Percentiles rank a stretch among this genome's conserved stretches.
These are phyloP conservation scores for Caenorhabditis sulstoni DNA, from an alignment of 2,888 invertebrate species.

Conservation along the genomic window DNA sequence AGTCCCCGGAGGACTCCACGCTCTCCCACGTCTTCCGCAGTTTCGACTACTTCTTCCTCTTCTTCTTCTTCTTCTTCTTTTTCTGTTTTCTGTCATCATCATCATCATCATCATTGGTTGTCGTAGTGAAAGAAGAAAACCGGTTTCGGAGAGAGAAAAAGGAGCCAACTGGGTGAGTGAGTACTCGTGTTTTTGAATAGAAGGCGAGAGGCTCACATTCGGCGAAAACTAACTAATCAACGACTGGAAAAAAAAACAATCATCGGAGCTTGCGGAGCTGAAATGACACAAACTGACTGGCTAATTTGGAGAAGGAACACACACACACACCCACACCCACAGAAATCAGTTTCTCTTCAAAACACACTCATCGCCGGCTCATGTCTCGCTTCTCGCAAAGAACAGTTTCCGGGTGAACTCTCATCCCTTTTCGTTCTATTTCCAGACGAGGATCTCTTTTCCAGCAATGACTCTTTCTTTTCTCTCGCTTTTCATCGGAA, in stretches of 20 bases:
- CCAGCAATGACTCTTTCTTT: constrained; percentile 24
- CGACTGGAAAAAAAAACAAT: constrained; percentile 28
- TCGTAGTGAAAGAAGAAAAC: constrained; percentile 3
- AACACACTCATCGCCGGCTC: too few species aligned
- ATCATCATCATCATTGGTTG: background rate
- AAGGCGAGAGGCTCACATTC: constrained; percentile 19
- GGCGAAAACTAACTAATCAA: constrained; percentile 44
- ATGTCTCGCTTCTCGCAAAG: background rate
- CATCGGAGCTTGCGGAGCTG: constrained; percentile 6
- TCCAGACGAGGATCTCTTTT: constrained; percentile 8
- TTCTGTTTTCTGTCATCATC: constrained; percentile 22
- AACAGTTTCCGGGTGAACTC: background rate
- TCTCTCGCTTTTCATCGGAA: constrained; percentile 32
- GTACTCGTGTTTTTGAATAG: constrained; percentile 38
- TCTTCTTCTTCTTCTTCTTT: background rate
- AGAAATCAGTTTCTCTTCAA: constrained; percentile 10
- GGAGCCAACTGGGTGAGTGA: background rate
- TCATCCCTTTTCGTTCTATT: too few species aligned
- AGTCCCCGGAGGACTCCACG: constrained; percentile 27
- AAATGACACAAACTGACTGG: constrained; percentile 36
- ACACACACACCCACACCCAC: background rate
- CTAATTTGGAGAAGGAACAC: constrained; percentile 12
- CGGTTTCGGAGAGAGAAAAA: background rate
- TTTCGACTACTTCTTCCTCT: constrained; percentile 12
- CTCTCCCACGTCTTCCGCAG: constrained; percentile 17